These are phyloP conservation scores for Clarias batrachus DNA, from an alignment of 2,113 vertebrate species.

Conservation along the genomic window DNA sequence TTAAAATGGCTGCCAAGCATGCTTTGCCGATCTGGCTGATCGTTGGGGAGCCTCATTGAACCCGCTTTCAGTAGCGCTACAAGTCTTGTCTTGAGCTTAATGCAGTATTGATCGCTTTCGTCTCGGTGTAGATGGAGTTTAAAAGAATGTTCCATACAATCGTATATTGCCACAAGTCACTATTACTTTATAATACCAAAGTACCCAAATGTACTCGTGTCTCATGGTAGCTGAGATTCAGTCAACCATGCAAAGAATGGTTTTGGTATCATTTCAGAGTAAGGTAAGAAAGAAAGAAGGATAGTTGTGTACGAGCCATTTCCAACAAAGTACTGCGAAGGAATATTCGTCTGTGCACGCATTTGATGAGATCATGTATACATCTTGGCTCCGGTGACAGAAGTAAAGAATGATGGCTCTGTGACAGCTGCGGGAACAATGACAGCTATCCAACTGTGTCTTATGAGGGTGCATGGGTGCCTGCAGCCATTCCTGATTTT, in stretches of 20 bases:
- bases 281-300: background rate
- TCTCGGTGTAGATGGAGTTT: background rate
- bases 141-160: background rate
- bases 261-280: background rate
- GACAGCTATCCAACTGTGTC: conserved; percentile 47
- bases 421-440: conserved; percentile 35
- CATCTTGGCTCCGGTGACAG: conserved; percentile 38
- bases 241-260: background rate
- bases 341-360: conserved; percentile 5
- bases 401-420: conserved; percentile 43
- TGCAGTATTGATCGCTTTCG: conserved; percentile 14
- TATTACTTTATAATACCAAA: background rate
- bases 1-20: background rate
- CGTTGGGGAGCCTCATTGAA: background rate
- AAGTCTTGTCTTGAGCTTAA: background rate
- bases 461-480: conserved; percentile 21
- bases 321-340: conserved; percentile 6
- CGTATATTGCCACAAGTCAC: background rate
- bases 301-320: background rate
- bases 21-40: background rate
- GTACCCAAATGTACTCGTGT: too few species aligned
- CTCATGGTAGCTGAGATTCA: background rate
- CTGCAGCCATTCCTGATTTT: conserved; percentile 32
- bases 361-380: background rate
- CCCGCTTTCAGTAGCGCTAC: background rate